phyloP scores from a whole-genome alignment of 2,113 vertebrate genomes.

The Pseudorectes ferrugineus region DNA sequence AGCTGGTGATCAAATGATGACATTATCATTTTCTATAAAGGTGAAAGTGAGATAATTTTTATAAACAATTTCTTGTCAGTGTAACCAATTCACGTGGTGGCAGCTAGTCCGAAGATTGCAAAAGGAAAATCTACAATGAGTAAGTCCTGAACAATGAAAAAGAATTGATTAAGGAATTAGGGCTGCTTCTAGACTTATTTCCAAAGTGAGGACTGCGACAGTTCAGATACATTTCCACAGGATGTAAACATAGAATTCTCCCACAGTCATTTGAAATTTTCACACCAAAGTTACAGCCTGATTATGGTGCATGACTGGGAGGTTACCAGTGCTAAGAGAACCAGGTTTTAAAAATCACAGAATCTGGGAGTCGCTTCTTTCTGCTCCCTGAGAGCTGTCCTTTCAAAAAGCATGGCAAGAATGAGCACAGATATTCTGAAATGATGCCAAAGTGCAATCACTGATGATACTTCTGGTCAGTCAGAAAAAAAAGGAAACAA shows the following conservation, averaged over 20 bases:
- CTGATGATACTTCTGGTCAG: neutral
- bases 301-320: neutral
- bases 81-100: neutral
- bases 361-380: neutral
- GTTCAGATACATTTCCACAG: neutral
- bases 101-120: neutral
- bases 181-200: neutral
- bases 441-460: neutral
- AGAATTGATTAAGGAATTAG: neutral
- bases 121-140: neutral
- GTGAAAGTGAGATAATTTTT: neutral
- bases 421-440: neutral
- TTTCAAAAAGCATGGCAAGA: neutral
- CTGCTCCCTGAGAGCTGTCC: neutral
- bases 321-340: neutral
- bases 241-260: neutral
- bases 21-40: neutral
- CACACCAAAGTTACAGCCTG: neutral
- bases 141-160: neutral
- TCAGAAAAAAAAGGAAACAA: neutral
- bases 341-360: neutral
- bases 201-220: neutral
- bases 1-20: neutral
- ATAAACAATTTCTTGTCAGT: neutral
- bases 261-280: neutral